Evolutionary conservation across 2,797 vertebrate species (phyloP).

Genomic region (Poecilia picta): DNA sequence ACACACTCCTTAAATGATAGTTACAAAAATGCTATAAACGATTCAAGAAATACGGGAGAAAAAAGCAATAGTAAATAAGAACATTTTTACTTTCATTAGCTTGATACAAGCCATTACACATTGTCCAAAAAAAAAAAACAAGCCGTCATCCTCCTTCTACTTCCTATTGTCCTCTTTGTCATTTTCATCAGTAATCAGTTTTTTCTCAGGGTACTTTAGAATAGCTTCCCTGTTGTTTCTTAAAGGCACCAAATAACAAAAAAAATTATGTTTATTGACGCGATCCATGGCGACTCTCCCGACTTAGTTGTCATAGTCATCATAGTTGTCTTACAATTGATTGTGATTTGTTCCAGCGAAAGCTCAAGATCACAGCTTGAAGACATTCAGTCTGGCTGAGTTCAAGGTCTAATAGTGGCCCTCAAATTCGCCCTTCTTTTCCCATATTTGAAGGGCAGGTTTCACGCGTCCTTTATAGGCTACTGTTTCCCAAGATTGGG

Average conservation of each 20-base stretch:
- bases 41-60: background rate
- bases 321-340: background rate
- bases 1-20: background rate
- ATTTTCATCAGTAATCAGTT: too few relatives aligned
- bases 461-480: background rate
- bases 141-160: too few relatives aligned
- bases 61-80: background rate
- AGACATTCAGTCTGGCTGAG: background rate
- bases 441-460: background rate
- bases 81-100: background rate
- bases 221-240: too few relatives aligned
- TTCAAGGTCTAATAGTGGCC: background rate
- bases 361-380: background rate
- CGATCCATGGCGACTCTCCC: background rate
- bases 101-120: too few relatives aligned
- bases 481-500: background rate
- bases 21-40: background rate
- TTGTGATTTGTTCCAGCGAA: background rate
- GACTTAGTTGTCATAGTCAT: background rate
- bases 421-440: background rate
- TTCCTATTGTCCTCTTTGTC: too few relatives aligned
- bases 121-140: too few relatives aligned
- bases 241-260: too few relatives aligned
- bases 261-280: too few relatives aligned
- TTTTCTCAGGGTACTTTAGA: too few relatives aligned